phyloP scores from a whole-genome alignment of 1,140 invertebrate genomes.

The Caenorhabditis tropicalis region DNA sequence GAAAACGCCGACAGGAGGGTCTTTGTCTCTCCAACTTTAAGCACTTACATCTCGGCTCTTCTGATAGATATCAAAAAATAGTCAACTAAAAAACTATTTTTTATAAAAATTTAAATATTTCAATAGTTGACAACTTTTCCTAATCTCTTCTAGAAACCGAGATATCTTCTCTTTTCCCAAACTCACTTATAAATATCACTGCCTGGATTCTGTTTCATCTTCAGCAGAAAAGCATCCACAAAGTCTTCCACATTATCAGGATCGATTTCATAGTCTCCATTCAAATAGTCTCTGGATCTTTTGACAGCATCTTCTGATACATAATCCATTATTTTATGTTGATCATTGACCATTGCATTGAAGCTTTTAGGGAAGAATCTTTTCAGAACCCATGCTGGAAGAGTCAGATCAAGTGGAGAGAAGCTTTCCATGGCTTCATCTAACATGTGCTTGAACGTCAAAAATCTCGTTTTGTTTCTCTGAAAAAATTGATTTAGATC shows the following conservation, averaged over 20 bases:
- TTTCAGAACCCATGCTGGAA: background rate
- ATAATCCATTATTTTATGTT: background rate
- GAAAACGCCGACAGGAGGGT: no score
- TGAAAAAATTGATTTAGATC: background rate
- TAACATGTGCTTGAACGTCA: slow-evolving; percentile 38
- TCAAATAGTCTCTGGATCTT: slow-evolving; percentile 68
- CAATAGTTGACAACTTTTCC: no score
- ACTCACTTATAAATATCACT: slow-evolving; percentile 65
- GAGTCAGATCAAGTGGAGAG: background rate
- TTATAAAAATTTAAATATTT: no score
- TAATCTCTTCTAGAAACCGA: no score
- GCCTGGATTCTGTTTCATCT: background rate
- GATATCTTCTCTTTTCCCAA: no score
- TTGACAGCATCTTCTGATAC: slow-evolving; percentile 7
- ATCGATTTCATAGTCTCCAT: slow-evolving; percentile 55
- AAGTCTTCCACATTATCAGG: background rate
- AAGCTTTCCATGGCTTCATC: background rate
- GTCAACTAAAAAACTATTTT: no score
- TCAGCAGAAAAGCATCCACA: background rate
- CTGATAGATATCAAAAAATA: no score
- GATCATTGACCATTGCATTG: background rate
- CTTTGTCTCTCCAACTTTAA: no score
- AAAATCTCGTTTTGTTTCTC: slow-evolving; percentile 47
- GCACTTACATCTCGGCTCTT: no score
- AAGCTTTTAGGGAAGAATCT: background rate